Conservation (phyloP, 2,888 invertebrate genomes). For the Lymantria monacha region DNA sequence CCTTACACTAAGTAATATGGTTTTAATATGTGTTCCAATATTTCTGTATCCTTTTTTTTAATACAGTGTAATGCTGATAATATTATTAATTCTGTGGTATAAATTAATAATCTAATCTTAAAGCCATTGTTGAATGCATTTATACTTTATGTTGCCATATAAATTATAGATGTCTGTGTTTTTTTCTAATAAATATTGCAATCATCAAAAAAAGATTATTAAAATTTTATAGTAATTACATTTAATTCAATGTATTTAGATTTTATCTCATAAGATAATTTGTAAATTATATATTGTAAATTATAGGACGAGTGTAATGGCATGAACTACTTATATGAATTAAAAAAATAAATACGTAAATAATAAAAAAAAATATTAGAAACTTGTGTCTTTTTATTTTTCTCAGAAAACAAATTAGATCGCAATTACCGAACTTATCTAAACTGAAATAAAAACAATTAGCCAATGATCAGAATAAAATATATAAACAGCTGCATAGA, state of each 20-base stretch:
- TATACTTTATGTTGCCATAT: constrained; percentile 35
- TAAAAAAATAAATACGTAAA: constrained; percentile 50
- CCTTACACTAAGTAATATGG: too few relatives aligned
- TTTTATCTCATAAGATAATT: constrained; percentile 26
- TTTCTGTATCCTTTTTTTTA: too few relatives aligned
- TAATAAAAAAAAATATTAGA: constrained; percentile 59
- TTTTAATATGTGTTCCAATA: too few relatives aligned
- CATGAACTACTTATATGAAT: constrained; percentile 33
- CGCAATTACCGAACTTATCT: too few relatives aligned
- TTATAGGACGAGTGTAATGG: constrained; percentile 49
- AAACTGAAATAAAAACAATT: too few relatives aligned
- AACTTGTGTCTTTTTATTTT: constrained; percentile 33
- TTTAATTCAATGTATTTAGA: constrained; percentile 27
- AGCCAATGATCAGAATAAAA: too few relatives aligned
- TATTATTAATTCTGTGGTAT: too few relatives aligned
- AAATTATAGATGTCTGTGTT: constrained; percentile 17
- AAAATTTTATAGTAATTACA: constrained; percentile 20
- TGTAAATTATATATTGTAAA: constrained; percentile 48
- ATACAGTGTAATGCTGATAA: too few relatives aligned
- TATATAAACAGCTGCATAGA: too few relatives aligned
- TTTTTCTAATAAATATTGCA: constrained; percentile 1
- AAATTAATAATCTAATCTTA: neutral
- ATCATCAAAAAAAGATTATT: constrained; percentile 7
- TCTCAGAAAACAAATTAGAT: neutral
- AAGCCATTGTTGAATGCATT: constrained; percentile 30